Evolutionary conservation across 2,113 vertebrate species (phyloP).

Genomic region (Siniperca knerii): DNA sequence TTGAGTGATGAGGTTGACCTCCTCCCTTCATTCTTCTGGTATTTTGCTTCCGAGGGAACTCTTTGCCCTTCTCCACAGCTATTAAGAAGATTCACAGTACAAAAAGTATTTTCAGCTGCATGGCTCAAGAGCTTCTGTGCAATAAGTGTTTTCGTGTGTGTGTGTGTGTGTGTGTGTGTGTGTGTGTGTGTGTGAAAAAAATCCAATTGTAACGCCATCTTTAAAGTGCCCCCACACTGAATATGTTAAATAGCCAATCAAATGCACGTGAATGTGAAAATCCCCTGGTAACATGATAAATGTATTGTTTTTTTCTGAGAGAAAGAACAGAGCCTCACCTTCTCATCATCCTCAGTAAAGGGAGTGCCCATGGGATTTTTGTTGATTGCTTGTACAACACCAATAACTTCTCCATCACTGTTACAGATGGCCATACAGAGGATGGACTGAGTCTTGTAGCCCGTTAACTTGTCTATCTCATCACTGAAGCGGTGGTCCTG

Average conservation of each 20-base stretch:
- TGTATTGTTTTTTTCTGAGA: background rate
- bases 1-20: constrained; percentile 49
- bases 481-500: constrained; percentile 88
- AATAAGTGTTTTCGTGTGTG: constrained; percentile 2
- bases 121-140: constrained; percentile 5
- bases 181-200: constrained; percentile 1
- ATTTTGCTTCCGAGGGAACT: constrained; percentile 54
- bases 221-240: constrained; percentile 13
- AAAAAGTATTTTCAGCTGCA: constrained; percentile 36
- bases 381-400: constrained; percentile 87
- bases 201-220: constrained; percentile 36
- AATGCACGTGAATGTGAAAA: background rate
- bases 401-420: constrained; percentile 86
- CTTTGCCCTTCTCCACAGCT: constrained; percentile 40
- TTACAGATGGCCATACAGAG: constrained; percentile 86
- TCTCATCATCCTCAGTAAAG: constrained; percentile 87
- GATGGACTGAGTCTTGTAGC: constrained; percentile 87
- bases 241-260: constrained; percentile 17
- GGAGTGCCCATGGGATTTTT: constrained; percentile 83
- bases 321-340: constrained; percentile 67
- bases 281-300: background rate
- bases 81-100: constrained; percentile 65
- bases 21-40: constrained; percentile 34
- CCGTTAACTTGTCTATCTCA: constrained; percentile 87
- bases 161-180: background rate